Evolutionary conservation across 2,113 vertebrate species (phyloP).

Genomic region (Petrocephalus zakoni): DNA sequence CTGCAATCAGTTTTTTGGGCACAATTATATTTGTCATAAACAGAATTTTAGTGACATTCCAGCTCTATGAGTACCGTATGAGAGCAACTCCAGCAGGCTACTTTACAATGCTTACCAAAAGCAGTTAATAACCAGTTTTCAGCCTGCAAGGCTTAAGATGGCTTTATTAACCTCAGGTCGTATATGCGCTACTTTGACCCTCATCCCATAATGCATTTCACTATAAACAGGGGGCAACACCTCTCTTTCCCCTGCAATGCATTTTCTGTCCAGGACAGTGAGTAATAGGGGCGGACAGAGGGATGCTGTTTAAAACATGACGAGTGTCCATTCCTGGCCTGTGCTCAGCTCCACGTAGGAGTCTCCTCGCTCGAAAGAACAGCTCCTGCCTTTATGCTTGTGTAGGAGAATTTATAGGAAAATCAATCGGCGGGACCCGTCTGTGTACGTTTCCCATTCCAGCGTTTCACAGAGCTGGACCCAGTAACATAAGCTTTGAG

Average conservation of each 20-base stretch:
- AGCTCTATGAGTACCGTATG: neutral
- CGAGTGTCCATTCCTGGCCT: constrained; percentile 32
- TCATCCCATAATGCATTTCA: neutral
- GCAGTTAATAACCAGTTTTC: neutral
- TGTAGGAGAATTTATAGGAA: constrained; percentile 43
- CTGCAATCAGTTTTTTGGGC: neutral
- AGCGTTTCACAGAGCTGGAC: constrained; percentile 39
- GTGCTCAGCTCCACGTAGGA: constrained; percentile 22
- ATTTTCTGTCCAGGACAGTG: neutral
- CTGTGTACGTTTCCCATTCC: constrained; percentile 45
- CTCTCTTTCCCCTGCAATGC: neutral
- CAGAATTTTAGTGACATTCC: neutral
- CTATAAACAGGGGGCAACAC: neutral
- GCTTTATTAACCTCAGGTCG: neutral
- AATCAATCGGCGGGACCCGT: constrained; percentile 36
- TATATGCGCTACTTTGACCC: neutral
- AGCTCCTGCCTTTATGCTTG: constrained; percentile 27
- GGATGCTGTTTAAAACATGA: constrained; percentile 22
- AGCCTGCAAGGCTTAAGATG: neutral
- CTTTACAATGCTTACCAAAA: neutral
- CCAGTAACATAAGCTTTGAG: constrained; percentile 40
- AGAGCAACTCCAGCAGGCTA: neutral
- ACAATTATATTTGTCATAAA: constrained; percentile 4
- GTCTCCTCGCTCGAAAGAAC: constrained; percentile 34
- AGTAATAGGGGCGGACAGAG: constrained; percentile 24